Evolutionary conservation across 2,888 invertebrate genomes (phyloP).

Genomic region (Drosophila planitibia): DNA sequence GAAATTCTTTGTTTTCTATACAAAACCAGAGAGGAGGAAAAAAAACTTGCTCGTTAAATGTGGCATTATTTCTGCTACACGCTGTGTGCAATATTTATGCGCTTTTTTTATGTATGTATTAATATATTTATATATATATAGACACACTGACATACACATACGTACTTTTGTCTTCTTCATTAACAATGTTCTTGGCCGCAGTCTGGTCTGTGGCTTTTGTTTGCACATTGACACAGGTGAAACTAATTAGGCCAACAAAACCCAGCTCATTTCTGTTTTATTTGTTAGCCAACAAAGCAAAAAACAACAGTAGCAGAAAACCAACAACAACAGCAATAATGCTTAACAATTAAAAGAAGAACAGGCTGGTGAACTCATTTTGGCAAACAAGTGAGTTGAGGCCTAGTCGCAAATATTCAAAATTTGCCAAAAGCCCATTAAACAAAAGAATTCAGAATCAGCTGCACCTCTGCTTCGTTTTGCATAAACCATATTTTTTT

Average conservation of each 20-base stretch:
- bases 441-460: slow-evolving; percentile 29
- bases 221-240: slow-evolving; percentile 81
- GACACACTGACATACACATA: background rate
- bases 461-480: slow-evolving; percentile 53
- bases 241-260: slow-evolving; percentile 81
- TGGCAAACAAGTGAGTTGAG: slow-evolving; percentile 45
- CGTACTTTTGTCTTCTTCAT: slow-evolving; percentile 60
- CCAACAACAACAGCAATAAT: slow-evolving; percentile 30
- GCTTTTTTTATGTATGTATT: slow-evolving; percentile 12
- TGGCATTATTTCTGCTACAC: slow-evolving; percentile 27
- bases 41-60: slow-evolving; percentile 16
- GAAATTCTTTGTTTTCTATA: slow-evolving; percentile 27
- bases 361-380: slow-evolving; percentile 73
- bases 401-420: slow-evolving; percentile 39
- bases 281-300: slow-evolving; percentile 77
- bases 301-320: slow-evolving; percentile 23
- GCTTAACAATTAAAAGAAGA: slow-evolving; percentile 68
- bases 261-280: slow-evolving; percentile 80
- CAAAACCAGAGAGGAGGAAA: background rate
- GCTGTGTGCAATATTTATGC: slow-evolving; percentile 36
- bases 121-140: background rate
- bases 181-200: slow-evolving; percentile 54
- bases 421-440: slow-evolving; percentile 40
- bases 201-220: slow-evolving; percentile 60
- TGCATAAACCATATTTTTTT: slow-evolving; percentile 29